Evolutionary conservation across 2,888 invertebrate species (phyloP).

Genomic region (Meiosimyza decipiens): DNA sequence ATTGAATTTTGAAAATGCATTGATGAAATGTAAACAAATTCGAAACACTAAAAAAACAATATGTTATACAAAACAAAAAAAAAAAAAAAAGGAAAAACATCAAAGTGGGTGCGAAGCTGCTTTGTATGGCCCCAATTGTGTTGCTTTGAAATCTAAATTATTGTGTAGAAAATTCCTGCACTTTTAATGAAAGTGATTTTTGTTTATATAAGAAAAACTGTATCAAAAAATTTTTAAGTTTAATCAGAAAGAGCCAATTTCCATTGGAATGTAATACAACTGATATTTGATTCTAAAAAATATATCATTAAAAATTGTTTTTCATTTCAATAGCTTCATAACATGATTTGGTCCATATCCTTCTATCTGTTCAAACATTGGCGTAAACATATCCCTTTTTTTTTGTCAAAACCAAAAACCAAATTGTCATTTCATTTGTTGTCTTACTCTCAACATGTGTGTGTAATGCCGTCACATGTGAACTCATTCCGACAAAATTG

Average conservation of each 20-base stretch:
- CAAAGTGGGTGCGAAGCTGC: neutral
- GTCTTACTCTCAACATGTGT: slow-evolving; percentile 10
- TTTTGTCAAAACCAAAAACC: neutral
- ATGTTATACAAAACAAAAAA: neutral
- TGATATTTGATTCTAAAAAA: too few relatives aligned
- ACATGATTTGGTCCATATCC: too few relatives aligned
- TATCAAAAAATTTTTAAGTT: neutral
- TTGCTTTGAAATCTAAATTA: neutral
- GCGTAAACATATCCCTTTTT: neutral
- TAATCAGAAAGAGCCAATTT: neutral
- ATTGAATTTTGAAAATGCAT: neutral
- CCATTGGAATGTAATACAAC: neutral
- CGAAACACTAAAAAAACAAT: neutral
- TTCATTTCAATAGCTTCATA: too few relatives aligned
- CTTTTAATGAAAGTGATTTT: neutral
- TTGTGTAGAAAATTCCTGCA: neutral
- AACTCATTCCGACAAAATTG: slow-evolving; percentile 18
- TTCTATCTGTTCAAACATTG: too few relatives aligned
- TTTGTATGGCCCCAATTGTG: too few relatives aligned
- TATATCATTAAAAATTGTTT: too few relatives aligned
- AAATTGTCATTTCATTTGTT: slow-evolving; percentile 25
- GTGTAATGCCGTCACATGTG: slow-evolving; percentile 16
- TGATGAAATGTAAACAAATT: neutral
- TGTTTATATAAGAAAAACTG: neutral
- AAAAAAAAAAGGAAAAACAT: neutral